Evolutionary conservation across 2,888 invertebrate species (phyloP).

Genomic region (Hymenopus coronatus): DNA sequence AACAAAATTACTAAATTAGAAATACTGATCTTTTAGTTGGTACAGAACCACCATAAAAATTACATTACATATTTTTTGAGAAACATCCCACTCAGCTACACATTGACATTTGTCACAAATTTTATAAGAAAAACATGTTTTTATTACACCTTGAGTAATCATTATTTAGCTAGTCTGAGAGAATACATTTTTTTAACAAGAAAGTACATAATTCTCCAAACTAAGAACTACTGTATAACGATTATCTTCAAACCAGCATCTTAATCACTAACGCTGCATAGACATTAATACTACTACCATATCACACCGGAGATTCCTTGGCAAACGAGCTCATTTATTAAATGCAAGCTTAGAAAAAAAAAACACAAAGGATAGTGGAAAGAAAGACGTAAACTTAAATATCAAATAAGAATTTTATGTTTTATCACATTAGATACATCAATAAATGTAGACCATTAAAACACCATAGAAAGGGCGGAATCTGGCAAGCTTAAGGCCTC

Average conservation of each 20-base stretch:
- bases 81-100: not conserved
- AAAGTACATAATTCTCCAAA: not conserved
- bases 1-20: not conserved
- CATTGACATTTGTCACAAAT: not conserved
- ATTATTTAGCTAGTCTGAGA: not conserved
- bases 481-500: not conserved
- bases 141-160: not conserved
- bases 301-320: not conserved
- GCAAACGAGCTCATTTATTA: not conserved
- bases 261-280: not conserved
- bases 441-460: not conserved
- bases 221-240: not conserved
- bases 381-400: not conserved
- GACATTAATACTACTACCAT: not conserved
- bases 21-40: not conserved
- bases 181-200: not conserved
- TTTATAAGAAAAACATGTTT: not conserved
- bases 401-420: not conserved
- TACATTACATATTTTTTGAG: not conserved
- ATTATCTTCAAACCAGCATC: not conserved
- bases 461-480: not conserved
- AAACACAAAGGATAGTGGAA: no score
- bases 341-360: not conserved
- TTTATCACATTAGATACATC: not conserved
- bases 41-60: not conserved